Evolutionary conservation across 2,888 invertebrate genomes (phyloP).

Genomic region (Vannuccia rotundouncinata): DNA sequence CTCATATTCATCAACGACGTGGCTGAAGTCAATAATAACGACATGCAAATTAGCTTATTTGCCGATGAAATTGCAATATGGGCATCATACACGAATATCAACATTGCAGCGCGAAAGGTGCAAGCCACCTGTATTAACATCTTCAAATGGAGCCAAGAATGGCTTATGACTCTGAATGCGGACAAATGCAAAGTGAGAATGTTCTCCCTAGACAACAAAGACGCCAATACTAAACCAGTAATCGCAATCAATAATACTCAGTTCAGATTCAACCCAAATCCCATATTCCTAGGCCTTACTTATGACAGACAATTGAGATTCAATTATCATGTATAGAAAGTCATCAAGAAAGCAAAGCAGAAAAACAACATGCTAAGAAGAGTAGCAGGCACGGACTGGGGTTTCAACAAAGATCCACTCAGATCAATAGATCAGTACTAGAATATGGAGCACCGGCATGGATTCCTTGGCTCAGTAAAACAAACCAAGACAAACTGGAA

Average conservation of each 20-base stretch:
- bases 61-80: conserved; percentile 3
- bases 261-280: background rate
- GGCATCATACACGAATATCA: background rate
- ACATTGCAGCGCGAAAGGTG: background rate
- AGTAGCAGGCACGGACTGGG: background rate
- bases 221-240: background rate
- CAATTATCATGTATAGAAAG: background rate
- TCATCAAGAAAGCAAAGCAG: background rate
- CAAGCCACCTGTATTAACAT: background rate
- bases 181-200: background rate
- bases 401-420: no score
- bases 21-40: background rate
- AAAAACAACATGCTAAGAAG: background rate
- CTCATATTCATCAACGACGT: conserved; percentile 5
- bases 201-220: background rate
- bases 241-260: background rate
- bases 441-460: background rate
- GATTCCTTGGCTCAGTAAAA: background rate
- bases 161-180: conserved; percentile 2
- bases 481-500: background rate
- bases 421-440: background rate
- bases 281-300: background rate
- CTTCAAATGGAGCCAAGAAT: background rate
- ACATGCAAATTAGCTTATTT: background rate
- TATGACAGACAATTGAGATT: conserved; percentile 3